Conservation (phyloP, 1,140 invertebrate species). For the Lepidurus couesii region DNA sequence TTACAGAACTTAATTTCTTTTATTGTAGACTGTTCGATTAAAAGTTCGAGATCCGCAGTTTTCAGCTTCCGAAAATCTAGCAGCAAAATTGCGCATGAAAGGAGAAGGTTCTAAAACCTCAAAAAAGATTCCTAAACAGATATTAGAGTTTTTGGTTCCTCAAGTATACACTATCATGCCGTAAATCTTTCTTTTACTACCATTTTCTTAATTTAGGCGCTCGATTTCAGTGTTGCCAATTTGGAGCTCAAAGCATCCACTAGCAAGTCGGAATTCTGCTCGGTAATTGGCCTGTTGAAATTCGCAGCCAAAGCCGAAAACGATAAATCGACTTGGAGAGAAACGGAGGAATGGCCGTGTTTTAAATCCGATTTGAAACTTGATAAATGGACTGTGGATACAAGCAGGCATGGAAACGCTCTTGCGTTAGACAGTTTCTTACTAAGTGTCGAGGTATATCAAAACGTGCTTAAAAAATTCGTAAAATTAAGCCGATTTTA, state of each 20-base stretch:
- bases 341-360: background rate
- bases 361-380: background rate
- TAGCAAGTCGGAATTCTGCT: background rate
- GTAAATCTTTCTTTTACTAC: no score
- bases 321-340: background rate
- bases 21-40: background rate
- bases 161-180: background rate
- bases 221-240: background rate
- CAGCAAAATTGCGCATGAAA: background rate
- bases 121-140: background rate
- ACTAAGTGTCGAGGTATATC: constrained; percentile 48
- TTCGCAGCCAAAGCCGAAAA: background rate
- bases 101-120: background rate
- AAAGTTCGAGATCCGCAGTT: background rate
- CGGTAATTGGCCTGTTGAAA: background rate
- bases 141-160: background rate
- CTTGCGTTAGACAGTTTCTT: constrained; percentile 60
- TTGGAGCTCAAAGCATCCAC: background rate
- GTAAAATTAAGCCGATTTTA: background rate
- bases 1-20: background rate
- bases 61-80: background rate
- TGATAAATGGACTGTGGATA: constrained; percentile 2
- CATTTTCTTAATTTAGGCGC: background rate
- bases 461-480: background rate
- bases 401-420: constrained; percentile 35